Conservation (phyloP, 2,113 vertebrate species). For the Eptesicus fuscus region DNA sequence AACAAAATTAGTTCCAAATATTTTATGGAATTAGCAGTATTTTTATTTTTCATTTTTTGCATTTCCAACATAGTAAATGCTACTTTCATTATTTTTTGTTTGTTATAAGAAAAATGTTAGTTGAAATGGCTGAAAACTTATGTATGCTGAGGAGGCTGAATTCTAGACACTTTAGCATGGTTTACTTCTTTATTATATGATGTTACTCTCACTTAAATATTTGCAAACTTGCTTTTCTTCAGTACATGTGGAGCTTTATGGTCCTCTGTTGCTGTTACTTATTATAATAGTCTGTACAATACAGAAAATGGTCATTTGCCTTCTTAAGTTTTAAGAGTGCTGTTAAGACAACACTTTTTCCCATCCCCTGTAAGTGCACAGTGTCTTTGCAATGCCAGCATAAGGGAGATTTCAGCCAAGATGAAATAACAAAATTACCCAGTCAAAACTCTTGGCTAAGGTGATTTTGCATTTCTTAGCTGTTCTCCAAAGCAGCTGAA, state of each 20-base stretch:
- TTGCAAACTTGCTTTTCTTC: constrained; percentile 7
- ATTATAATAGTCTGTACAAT: not conserved
- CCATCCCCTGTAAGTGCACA: not conserved
- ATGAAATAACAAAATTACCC: not conserved
- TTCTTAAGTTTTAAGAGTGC: not conserved
- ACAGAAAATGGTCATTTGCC: constrained; percentile 26
- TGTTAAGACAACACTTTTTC: not conserved
- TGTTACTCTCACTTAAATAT: not conserved
- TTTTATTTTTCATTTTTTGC: constrained; percentile 50
- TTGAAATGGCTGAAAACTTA: constrained; percentile 44
- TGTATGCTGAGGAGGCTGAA: constrained; percentile 3
- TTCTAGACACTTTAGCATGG: not conserved
- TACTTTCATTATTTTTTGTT: constrained; percentile 9
- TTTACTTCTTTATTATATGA: constrained; percentile 42
- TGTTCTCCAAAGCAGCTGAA: constrained; percentile 42
- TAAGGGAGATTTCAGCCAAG: constrained; percentile 6
- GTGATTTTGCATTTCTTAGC: constrained; percentile 30
- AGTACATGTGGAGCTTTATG: not conserved
- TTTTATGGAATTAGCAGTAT: constrained; percentile 44
- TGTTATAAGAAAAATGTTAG: constrained; percentile 38
- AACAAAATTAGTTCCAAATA: constrained; percentile 51
- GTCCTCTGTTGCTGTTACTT: not conserved
- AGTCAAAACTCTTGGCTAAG: constrained; percentile 18
- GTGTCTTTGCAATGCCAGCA: constrained; percentile 34
- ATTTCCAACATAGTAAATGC: constrained; percentile 51